Percentiles rank a stretch among this genome's conserved stretches.
phyloP scores from a whole-genome alignment of 2,888 invertebrate genomes.

The Drosophila glabriapex region DNA sequence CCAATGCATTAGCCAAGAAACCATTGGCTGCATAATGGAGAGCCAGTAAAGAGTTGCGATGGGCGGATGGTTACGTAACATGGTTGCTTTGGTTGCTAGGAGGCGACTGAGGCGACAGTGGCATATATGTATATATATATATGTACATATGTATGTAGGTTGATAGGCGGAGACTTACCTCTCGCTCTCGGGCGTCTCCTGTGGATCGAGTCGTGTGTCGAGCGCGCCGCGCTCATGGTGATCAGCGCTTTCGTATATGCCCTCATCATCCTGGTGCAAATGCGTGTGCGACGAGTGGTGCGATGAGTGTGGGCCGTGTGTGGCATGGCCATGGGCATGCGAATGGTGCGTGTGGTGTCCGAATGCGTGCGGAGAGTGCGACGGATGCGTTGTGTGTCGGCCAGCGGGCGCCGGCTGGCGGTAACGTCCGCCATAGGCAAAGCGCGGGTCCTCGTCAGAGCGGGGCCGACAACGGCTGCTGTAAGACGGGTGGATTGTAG shows the following conservation, averaged over 20 bases:
- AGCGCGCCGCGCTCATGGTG: conserved; percentile 88
- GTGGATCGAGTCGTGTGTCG: conserved; percentile 88
- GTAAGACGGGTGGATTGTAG: conserved; percentile 86
- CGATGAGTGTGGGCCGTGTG: conserved; percentile 86
- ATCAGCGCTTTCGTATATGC: conserved; percentile 94
- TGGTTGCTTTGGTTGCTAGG: conserved; percentile 3
- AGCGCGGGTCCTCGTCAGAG: conserved; percentile 90
- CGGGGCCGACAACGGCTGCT: conserved; percentile 88
- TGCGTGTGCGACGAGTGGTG: conserved; percentile 87
- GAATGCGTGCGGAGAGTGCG: conserved; percentile 86
- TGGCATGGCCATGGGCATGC: conserved; percentile 86
- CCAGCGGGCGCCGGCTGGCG: conserved; percentile 85
- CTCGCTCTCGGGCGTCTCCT: conserved; percentile 95
- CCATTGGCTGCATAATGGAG: background rate
- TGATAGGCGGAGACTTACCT: conserved; percentile 88
- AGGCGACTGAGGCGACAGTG: conserved; percentile 24
- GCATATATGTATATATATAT: conserved; percentile 5
- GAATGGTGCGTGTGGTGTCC: conserved; percentile 86
- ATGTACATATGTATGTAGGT: conserved; percentile 21
- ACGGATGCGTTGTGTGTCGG: conserved; percentile 87
- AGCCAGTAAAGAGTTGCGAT: background rate
- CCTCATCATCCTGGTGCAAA: conserved; percentile 91
- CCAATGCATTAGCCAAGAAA: background rate
- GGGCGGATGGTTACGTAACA: background rate
- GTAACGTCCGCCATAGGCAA: conserved; percentile 89